A percentile compares a stretch with the other conserved stretches of the same genome.
phyloP scores from a whole-genome alignment of 2,797 vertebrate genomes.

The Sebastes vulpes region DNA sequence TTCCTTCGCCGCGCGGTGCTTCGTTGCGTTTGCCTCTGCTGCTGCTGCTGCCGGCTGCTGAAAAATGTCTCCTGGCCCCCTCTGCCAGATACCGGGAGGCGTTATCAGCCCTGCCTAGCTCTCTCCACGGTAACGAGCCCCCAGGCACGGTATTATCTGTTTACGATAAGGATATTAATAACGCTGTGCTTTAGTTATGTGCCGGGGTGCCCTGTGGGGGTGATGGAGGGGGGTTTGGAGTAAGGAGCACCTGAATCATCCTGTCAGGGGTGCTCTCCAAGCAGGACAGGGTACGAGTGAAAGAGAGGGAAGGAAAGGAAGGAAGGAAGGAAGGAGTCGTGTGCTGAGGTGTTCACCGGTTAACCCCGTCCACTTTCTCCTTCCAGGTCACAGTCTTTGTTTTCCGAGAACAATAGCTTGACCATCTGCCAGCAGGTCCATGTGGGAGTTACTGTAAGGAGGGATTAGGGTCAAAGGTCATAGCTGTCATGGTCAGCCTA shows the following conservation, averaged over 20 bases:
- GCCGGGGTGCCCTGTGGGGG: conserved; percentile 51
- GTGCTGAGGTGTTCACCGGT: conserved; percentile 18
- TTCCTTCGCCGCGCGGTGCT: conserved; percentile 10
- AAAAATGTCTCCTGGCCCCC: conserved; percentile 72
- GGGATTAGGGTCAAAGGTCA: conserved; percentile 49
- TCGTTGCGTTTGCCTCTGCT: conserved; percentile 42
- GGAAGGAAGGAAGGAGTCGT: conserved; percentile 1
- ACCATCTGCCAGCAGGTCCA: conserved; percentile 65
- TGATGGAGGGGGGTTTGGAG: conserved; percentile 6
- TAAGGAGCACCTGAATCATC: conserved; percentile 68
- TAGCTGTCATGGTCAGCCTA: conserved; percentile 54
- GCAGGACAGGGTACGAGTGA: conserved; percentile 25
- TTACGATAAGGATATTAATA: conserved; percentile 87
- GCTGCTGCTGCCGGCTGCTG: conserved; percentile 41
- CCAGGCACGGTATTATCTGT: conserved; percentile 81
- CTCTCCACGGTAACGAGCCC: conserved; percentile 77
- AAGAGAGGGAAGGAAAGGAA: background rate
- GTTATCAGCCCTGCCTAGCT: conserved; percentile 74
- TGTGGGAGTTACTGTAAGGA: conserved; percentile 45
- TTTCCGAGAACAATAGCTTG: conserved; percentile 67
- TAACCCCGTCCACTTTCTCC: conserved; percentile 32
- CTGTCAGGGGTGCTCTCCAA: conserved; percentile 63
- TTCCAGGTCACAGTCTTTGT: conserved; percentile 45
- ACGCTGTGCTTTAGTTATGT: conserved; percentile 78
- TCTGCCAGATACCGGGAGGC: conserved; percentile 66